These are phyloP conservation scores for Trachurus trachurus DNA, from an alignment of 2,797 vertebrate species.

Conservation along the genomic window DNA sequence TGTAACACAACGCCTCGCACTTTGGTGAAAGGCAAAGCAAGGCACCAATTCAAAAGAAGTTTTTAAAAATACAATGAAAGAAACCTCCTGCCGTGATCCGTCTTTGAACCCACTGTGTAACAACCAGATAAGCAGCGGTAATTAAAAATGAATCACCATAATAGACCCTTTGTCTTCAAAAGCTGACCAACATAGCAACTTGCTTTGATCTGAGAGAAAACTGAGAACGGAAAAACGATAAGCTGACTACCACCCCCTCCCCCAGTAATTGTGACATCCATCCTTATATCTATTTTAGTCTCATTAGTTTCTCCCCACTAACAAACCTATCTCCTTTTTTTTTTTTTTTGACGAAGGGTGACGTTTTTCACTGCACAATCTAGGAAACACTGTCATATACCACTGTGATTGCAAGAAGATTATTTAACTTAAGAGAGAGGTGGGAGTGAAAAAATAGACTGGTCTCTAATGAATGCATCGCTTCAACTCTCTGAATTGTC, in stretches of 20 bases:
- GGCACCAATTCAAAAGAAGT: neutral
- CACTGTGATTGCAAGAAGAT: neutral
- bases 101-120: slow-evolving; percentile 47
- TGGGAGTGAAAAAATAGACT: slow-evolving; percentile 1
- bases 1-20: neutral
- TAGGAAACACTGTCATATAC: too few relatives aligned
- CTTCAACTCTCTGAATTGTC: neutral
- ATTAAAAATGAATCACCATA: slow-evolving; percentile 51
- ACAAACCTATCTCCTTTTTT: neutral
- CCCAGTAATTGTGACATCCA: slow-evolving; percentile 22
- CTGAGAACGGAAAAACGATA: slow-evolving; percentile 20
- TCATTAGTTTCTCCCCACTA: slow-evolving; percentile 9
- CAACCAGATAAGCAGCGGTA: slow-evolving; percentile 31
- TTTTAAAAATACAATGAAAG: neutral
- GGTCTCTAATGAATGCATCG: slow-evolving; percentile 48
- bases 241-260: slow-evolving; percentile 10
- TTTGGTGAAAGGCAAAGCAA: neutral
- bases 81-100: slow-evolving; percentile 1
- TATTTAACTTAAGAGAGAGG: neutral
- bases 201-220: slow-evolving; percentile 44
- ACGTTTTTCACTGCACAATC: slow-evolving; percentile 4
- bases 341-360: slow-evolving; percentile 1
- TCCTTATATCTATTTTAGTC: slow-evolving; percentile 39
- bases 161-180: slow-evolving; percentile 30
- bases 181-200: slow-evolving; percentile 15